Base-by-base conservation (phyloP, 2,797 vertebrate genomes). In the Catostomus latipinnis region DNA sequence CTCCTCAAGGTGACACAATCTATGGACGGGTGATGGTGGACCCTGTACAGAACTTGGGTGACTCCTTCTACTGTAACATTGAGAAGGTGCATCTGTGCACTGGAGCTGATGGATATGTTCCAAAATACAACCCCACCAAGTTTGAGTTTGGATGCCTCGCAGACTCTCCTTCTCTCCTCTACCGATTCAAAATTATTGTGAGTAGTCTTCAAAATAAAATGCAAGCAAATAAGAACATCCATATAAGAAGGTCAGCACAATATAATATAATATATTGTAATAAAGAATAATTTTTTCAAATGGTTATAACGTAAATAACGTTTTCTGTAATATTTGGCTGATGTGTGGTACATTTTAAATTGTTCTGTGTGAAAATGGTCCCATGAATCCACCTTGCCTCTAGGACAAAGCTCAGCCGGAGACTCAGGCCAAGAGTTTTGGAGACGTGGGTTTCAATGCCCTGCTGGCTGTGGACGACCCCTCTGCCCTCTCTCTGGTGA, bases 1-100 rank as follows among this genome's bases (percentile, higher is more conserved):
- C 76, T 57, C 54, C 86, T 83, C 11, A 87, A 99, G 97, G 96
- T 45, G 96, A 98, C 76, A 81, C 89, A 0, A 93, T 99, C 86
- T 99, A 97, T 0, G 96, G 96, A 0, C 96, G 96, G 1, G 96
- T 99, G 85, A 98, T 97, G 96, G 96, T 99, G 87, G 96, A 99
- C 86, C 97, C 96, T 0, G 97, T 99, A 77, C 97, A 99, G 91
- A 98, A 98, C 83, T 90, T 99, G 46, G 97, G 97, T 2, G 94
- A 96, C 81, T 96, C 96, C 34, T 99, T 99, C 90, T 92, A 93
- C 91, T 99, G 97, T 78, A 96, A 92, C 90, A 97, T 99, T 5
- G 96, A 99, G 90, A 97, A 97, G 83, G 97, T 99, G 75, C 98
- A 95, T 88, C 93, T 99, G 1, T 99, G 97, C 89, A 96, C 96